phyloP scores from a whole-genome alignment of 2,888 invertebrate genomes.

The Onthophagus sagittarius region DNA sequence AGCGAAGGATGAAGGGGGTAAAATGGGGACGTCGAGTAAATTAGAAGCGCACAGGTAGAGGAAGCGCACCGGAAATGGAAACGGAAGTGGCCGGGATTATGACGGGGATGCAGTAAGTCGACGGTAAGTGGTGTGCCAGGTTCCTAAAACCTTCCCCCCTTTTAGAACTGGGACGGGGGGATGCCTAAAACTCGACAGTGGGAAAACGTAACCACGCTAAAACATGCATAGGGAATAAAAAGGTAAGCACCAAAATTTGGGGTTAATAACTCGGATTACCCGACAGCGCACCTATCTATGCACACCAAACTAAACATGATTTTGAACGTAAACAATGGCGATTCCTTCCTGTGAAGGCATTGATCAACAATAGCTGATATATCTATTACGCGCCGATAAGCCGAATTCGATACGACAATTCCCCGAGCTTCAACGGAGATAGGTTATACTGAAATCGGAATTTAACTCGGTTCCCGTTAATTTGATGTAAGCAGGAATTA shows the following conservation, averaged over 20 bases:
- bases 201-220: neutral
- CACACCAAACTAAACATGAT: neutral
- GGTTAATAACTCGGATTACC: neutral
- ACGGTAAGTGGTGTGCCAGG: conserved; percentile 10
- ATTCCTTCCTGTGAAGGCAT: neutral
- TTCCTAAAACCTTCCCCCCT: neutral
- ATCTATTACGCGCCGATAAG: neutral
- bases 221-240: neutral
- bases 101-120: conserved; percentile 26
- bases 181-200: neutral
- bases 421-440: neutral
- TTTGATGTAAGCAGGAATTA: neutral
- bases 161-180: neutral
- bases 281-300: neutral
- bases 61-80: conserved; percentile 33
- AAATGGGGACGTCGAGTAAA: conserved; percentile 24
- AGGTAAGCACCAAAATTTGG: neutral
- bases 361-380: neutral
- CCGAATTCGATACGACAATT: neutral
- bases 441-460: neutral
- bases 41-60: conserved; percentile 30
- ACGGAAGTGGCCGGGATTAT: conserved; percentile 35
- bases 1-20: neutral
- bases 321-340: neutral
- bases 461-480: neutral